phyloP scores from a whole-genome alignment of 2,113 vertebrate genomes.

The Podarcis cretensis region DNA sequence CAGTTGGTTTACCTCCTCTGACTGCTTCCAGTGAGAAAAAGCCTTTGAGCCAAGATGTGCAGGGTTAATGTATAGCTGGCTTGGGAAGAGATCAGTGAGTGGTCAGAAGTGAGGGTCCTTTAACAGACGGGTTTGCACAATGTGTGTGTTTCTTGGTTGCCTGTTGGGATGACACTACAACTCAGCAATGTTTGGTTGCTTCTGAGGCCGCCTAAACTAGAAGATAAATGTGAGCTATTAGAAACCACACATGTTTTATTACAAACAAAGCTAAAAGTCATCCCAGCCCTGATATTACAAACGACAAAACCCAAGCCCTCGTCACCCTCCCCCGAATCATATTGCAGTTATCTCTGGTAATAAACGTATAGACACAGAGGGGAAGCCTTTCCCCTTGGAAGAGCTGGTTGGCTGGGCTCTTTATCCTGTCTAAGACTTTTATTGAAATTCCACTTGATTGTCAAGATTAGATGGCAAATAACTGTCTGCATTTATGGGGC shows the following conservation, averaged over 20 bases:
- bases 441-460: constrained; percentile 6
- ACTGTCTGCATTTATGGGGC: fast-evolving
- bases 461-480: neutral
- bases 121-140: neutral
- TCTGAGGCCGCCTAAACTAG: neutral
- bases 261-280: neutral
- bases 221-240: neutral
- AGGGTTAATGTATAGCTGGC: neutral
- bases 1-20: neutral
- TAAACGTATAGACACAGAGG: neutral
- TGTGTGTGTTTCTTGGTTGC: neutral
- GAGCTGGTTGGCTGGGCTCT: neutral
- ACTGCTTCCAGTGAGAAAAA: neutral
- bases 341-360: neutral
- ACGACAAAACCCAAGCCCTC: fast-evolving
- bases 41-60: no score
- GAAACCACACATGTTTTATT: neutral
- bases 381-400: neutral
- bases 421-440: constrained; percentile 13
- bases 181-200: neutral
- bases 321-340: neutral
- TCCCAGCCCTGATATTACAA: fast-evolving
- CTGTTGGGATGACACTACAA: neutral
- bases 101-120: fast-evolving
- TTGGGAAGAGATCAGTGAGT: neutral